phyloP scores from a whole-genome alignment of 37 sponge, comb jelly and placozoan genomes.

The Lycopodina hypogea region DNA sequence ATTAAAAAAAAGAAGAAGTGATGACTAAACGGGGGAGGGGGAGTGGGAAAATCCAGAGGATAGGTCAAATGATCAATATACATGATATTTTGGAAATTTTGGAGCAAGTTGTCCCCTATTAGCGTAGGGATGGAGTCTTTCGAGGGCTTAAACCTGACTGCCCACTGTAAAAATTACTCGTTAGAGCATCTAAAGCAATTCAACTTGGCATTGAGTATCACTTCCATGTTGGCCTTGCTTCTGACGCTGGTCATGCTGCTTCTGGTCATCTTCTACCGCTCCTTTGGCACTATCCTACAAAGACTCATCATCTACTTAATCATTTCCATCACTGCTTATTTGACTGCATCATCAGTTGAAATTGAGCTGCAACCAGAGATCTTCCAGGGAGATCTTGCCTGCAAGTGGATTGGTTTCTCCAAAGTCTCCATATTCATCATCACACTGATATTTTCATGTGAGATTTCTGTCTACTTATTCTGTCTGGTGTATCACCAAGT shows the following conservation, averaged over 20 bases:
- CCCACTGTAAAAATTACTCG: too few species aligned
- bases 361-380: background rate
- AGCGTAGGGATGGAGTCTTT: too few species aligned
- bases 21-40: too few species aligned
- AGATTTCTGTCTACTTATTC: background rate
- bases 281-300: too few species aligned
- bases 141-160: too few species aligned
- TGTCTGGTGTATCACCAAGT: background rate
- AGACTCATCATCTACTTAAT: constrained; percentile 11
- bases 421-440: too few species aligned
- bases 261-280: background rate
- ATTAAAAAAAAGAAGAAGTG: too few species aligned
- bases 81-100: too few species aligned
- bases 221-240: background rate
- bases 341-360: background rate
- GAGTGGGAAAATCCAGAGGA: too few species aligned
- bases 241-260: background rate
- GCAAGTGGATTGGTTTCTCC: background rate
- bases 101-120: too few species aligned
- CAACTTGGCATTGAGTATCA: background rate
- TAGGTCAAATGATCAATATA: too few species aligned
- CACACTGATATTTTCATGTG: background rate
- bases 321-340: background rate
- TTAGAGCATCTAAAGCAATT: background rate
- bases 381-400: background rate